Evolutionary conservation across 2,888 invertebrate genomes (phyloP).

Genomic region (Drosophila picticornis): DNA sequence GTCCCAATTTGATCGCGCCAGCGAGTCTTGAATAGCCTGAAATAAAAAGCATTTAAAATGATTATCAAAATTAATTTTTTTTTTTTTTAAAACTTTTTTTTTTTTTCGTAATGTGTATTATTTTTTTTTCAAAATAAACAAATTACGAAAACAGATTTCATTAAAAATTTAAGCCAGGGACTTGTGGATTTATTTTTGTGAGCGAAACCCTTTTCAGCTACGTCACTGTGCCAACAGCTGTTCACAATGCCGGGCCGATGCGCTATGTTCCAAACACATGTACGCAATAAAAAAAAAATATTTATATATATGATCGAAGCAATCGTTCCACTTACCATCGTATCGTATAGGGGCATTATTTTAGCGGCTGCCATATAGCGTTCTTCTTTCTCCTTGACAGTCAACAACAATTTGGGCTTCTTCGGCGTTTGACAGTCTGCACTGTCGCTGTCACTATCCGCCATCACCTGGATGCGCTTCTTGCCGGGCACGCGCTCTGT

Average conservation of each 20-base stretch:
- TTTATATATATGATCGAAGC: neutral
- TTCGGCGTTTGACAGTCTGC: constrained; percentile 77
- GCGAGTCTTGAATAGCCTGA: constrained; percentile 85
- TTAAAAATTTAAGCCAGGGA: neutral
- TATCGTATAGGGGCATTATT: constrained; percentile 83
- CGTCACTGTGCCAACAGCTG: constrained; percentile 67
- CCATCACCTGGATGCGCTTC: constrained; percentile 83
- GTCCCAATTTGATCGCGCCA: constrained; percentile 85
- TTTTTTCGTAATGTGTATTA: neutral
- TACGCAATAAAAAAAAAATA: constrained; percentile 19
- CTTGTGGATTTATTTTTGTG: neutral
- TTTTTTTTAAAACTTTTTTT: neutral
- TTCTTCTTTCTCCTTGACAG: constrained; percentile 83
- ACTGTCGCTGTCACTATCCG: constrained; percentile 84
- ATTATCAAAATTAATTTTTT: neutral
- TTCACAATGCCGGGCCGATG: constrained; percentile 65
- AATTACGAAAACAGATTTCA: neutral
- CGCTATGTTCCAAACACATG: constrained; percentile 65
- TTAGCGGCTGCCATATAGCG: constrained; percentile 83
- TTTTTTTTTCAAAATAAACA: neutral
- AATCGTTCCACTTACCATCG: constrained; percentile 80
- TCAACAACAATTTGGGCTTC: constrained; percentile 77
- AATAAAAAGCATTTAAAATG: neutral
- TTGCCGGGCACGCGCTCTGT: constrained; percentile 84
- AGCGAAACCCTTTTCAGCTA: constrained; percentile 16